phyloP scores from a whole-genome alignment of 2,888 invertebrate species.

The Arrhopalites spinosus region DNA sequence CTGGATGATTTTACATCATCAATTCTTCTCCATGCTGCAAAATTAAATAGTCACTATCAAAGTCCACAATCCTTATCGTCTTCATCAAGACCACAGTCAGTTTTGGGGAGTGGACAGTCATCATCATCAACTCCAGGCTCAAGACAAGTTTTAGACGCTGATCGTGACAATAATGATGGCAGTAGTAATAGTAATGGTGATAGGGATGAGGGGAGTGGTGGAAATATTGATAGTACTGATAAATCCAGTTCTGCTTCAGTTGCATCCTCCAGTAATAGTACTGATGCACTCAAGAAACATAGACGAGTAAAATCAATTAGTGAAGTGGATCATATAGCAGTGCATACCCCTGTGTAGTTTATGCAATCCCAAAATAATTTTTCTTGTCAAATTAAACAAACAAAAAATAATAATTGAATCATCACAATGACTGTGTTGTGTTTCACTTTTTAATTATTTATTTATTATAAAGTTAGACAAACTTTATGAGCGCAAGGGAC shows the following conservation, averaged over 20 bases:
- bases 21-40: constrained; percentile 21
- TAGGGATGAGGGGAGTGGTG: neutral
- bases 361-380: too few species aligned
- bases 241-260: neutral
- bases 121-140: neutral
- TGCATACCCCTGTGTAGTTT: constrained; percentile 52
- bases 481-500: too few species aligned
- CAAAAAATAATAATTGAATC: too few species aligned
- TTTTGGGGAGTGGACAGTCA: neutral
- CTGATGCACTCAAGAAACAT: constrained; percentile 54
- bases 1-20: constrained; percentile 35
- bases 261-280: neutral
- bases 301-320: constrained; percentile 75
- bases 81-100: constrained; percentile 7
- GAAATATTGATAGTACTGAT: constrained; percentile 59
- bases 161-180: constrained; percentile 1
- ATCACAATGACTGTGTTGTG: too few species aligned
- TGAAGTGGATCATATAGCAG: constrained; percentile 68
- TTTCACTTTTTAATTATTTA: too few species aligned
- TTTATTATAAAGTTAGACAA: too few species aligned
- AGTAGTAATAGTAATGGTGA: constrained; percentile 17
- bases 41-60: neutral
- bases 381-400: too few species aligned
- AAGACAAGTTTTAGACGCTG: neutral
- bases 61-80: neutral